These are phyloP conservation scores for Andrena camellia DNA, from an alignment of 2,888 invertebrate genomes.

Conservation along the genomic window DNA sequence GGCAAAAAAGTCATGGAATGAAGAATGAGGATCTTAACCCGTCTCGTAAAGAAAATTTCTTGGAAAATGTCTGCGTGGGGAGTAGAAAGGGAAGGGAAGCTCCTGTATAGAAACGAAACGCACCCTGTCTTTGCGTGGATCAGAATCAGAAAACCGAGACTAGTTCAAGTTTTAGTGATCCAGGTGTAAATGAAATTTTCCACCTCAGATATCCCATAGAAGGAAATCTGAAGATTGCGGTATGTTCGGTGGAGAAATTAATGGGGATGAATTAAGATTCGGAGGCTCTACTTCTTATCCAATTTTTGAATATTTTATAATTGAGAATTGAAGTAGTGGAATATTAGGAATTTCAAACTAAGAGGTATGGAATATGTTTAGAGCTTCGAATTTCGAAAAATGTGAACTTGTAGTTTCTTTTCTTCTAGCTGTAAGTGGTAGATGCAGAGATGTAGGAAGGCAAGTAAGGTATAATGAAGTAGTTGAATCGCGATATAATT, in stretches of 20 bases:
- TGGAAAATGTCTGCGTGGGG: conserved; percentile 1
- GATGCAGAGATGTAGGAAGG: too few relatives aligned
- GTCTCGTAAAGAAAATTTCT: conserved; percentile 3
- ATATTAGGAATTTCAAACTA: too few relatives aligned
- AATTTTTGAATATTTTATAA: too few relatives aligned
- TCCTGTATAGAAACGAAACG: conserved; percentile 8
- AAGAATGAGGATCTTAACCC: conserved; percentile 18
- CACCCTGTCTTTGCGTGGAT: too few relatives aligned
- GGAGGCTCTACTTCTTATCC: too few relatives aligned
- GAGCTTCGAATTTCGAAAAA: too few relatives aligned
- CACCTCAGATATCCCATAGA: background rate
- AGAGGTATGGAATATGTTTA: too few relatives aligned
- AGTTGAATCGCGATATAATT: too few relatives aligned
- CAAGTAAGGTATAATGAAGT: too few relatives aligned
- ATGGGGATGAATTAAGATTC: background rate
- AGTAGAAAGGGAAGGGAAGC: background rate
- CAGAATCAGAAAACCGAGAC: background rate
- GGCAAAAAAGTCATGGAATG: conserved; percentile 20
- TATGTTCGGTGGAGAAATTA: background rate
- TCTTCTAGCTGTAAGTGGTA: too few relatives aligned
- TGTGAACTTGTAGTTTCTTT: too few relatives aligned
- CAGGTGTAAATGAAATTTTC: background rate
- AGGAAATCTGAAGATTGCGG: background rate
- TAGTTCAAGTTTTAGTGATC: background rate
- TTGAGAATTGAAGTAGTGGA: too few relatives aligned